Evolutionary conservation across 2,797 vertebrate genomes (phyloP).

Genomic region (Pogonophryne albipinna): DNA sequence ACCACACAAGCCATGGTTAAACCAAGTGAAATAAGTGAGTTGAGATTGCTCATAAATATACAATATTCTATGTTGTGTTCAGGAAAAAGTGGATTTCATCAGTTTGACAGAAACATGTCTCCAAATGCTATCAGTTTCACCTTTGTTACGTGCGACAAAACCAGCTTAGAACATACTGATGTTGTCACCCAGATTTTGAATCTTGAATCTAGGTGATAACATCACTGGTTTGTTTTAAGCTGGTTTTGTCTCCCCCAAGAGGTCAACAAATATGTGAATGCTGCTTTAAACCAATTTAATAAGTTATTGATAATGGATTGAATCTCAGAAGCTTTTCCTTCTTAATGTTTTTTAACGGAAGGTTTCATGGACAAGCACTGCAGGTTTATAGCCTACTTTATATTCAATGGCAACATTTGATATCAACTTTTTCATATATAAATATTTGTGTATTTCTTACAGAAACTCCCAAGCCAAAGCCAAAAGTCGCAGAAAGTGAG

Average conservation of each 20-base stretch:
- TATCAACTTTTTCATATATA: neutral
- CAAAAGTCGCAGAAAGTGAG: fast-evolving
- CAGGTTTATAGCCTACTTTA: neutral
- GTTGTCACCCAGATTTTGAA: no score
- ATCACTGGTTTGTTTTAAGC: neutral
- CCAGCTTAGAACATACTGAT: no score
- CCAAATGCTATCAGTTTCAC: no score
- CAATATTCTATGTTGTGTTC: neutral
- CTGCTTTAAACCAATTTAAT: neutral
- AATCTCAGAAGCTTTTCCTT: neutral
- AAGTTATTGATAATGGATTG: neutral
- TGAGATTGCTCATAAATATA: neutral
- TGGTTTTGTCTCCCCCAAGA: neutral
- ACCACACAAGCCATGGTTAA: neutral
- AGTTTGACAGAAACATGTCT: neutral
- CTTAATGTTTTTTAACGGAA: neutral
- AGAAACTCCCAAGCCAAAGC: fast-evolving
- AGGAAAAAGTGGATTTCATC: neutral
- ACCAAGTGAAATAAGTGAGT: slow-evolving; percentile 29
- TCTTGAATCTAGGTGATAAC: neutral
- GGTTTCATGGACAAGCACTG: neutral
- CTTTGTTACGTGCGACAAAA: neutral
- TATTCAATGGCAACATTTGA: neutral
- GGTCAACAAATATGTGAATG: neutral
- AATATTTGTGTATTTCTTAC: neutral